Conservation (phyloP, 1,140 invertebrate species). For the Condylostylus longicornis region DNA sequence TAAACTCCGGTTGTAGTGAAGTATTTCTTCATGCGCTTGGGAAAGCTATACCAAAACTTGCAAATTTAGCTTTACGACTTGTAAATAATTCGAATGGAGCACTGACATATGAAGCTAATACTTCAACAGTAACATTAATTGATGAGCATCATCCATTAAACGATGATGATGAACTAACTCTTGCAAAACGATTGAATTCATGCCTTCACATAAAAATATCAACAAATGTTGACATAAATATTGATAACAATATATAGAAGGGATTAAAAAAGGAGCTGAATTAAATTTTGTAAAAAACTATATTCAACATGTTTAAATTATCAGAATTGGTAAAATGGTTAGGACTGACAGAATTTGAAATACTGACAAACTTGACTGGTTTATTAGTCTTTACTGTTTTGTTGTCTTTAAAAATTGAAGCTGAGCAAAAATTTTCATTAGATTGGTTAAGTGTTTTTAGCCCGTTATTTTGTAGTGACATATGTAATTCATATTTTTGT, state of each 20-base stretch:
- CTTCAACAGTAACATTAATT: conserved; percentile 64
- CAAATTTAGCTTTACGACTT: conserved; percentile 70
- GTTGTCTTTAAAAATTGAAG: conserved; percentile 56
- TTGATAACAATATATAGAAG: conserved; percentile 6
- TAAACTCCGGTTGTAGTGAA: conserved; percentile 59
- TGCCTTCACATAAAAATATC: conserved; percentile 67
- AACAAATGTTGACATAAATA: conserved; percentile 16
- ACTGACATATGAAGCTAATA: conserved; percentile 59
- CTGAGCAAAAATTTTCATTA: conserved; percentile 36
- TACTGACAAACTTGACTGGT: conserved; percentile 74
- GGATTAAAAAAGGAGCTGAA: conserved; percentile 24
- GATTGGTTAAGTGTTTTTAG: conserved; percentile 78
- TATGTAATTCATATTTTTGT: conserved; percentile 84
- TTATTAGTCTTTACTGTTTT: conserved; percentile 71
- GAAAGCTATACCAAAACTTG: conserved; percentile 62
- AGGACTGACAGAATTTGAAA: conserved; percentile 84
- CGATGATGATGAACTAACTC: conserved; percentile 57
- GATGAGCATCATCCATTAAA: conserved; percentile 72
- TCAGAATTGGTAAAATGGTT: conserved; percentile 85
- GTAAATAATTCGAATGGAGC: conserved; percentile 50
- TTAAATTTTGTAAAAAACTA: no score
- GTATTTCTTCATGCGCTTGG: conserved; percentile 79
- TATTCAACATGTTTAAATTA: conserved; percentile 68
- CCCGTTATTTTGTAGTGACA: conserved; percentile 81
- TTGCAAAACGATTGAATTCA: conserved; percentile 57